Evolutionary conservation across 2,113 vertebrate genomes (phyloP).

Genomic region (Indicator indicator): DNA sequence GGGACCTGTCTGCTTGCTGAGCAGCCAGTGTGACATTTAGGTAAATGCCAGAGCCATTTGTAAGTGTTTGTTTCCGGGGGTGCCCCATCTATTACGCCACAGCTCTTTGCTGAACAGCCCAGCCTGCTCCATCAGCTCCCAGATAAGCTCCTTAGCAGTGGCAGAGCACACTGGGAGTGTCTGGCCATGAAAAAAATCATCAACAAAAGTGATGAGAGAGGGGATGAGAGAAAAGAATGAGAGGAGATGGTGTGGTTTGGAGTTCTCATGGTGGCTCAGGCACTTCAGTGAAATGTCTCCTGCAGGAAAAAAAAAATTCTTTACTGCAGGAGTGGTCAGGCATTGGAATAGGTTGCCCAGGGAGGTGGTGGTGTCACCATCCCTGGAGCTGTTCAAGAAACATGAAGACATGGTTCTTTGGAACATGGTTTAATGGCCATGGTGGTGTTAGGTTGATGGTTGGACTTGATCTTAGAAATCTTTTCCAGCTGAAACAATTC

Average conservation of each 20-base stretch:
- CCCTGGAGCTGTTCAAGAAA: too few relatives aligned
- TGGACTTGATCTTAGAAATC: too few relatives aligned
- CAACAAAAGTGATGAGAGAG: neutral
- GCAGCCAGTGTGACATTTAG: neutral
- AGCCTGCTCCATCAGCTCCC: accelerated
- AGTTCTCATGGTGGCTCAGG: neutral
- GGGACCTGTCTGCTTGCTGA: neutral
- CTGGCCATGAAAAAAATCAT: neutral
- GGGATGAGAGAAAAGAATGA: neutral
- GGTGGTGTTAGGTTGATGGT: too few relatives aligned
- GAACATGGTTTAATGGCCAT: too few relatives aligned
- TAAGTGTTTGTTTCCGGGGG: neutral
- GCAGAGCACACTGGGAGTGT: accelerated
- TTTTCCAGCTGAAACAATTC: too few relatives aligned
- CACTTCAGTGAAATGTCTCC: neutral
- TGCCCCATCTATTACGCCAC: neutral
- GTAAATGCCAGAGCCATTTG: neutral
- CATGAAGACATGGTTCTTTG: too few relatives aligned
- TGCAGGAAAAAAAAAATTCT: too few relatives aligned
- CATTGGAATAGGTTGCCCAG: too few relatives aligned
- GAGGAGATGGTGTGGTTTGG: neutral
- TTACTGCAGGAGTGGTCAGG: too few relatives aligned
- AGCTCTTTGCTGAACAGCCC: neutral
- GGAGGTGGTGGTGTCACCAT: too few relatives aligned
- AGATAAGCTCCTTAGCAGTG: neutral